Evolutionary conservation across 2,797 vertebrate genomes (phyloP).

Genomic region (Ctenosaura bakeri): DNA sequence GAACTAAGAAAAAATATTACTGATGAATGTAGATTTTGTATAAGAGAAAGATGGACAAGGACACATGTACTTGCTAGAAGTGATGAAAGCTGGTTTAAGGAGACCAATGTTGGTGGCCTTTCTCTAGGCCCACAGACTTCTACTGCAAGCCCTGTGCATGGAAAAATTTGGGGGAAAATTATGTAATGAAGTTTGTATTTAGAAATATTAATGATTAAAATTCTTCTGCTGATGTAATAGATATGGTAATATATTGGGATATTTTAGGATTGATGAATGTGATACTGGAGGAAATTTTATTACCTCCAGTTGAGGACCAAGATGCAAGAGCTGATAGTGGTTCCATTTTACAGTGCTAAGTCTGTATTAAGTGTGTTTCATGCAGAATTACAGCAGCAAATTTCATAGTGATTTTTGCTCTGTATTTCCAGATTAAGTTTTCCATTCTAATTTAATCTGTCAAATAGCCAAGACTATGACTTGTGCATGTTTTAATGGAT

Average conservation of each 20-base stretch:
- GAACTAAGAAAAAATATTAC: no score
- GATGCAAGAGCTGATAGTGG: not conserved
- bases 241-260: not conserved
- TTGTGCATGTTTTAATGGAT: constrained; percentile 66
- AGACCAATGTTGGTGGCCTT: not conserved
- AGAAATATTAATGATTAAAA: not conserved
- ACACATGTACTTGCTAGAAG: no score
- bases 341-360: constrained; percentile 22
- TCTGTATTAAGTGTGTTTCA: constrained; percentile 29
- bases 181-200: constrained; percentile 31
- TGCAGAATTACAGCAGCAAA: constrained; percentile 43
- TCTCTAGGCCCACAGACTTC: not conserved
- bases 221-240: not conserved
- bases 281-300: not conserved
- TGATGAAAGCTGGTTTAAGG: not conserved
- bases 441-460: constrained; percentile 62
- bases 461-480: constrained; percentile 53
- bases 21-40: not conserved
- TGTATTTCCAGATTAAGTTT: constrained; percentile 25
- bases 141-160: not conserved
- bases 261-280: not conserved
- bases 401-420: constrained; percentile 42
- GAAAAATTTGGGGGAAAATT: not conserved
- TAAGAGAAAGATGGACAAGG: not conserved
- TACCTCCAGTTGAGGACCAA: not conserved